Conservation (phyloP, 1,140 invertebrate species). For the Heterodera schachtii region DNA sequence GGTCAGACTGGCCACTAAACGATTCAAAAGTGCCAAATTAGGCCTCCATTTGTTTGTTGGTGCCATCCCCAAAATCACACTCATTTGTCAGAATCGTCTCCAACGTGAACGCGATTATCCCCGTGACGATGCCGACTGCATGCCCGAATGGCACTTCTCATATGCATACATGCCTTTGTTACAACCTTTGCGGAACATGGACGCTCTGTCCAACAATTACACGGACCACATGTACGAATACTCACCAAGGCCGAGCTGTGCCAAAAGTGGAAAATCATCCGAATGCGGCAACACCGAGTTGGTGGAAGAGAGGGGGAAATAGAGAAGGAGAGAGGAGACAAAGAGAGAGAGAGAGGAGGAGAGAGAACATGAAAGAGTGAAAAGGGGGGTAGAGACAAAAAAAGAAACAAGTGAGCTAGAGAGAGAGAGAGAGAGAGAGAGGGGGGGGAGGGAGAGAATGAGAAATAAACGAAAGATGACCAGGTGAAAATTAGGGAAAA, state of each 20-base stretch:
- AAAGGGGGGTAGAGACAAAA: background rate
- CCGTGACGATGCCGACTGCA: constrained; percentile 48
- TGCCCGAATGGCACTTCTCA: constrained; percentile 49
- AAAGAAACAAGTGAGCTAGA: too few species aligned
- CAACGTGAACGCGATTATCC: constrained; percentile 57
- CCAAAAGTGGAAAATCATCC: constrained; percentile 30
- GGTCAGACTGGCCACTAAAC: constrained; percentile 39
- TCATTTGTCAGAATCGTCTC: constrained; percentile 47
- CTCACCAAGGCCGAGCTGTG: constrained; percentile 55
- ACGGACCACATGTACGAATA: constrained; percentile 63
- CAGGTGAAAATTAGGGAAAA: background rate
- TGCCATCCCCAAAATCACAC: constrained; percentile 46
- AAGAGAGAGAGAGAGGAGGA: too few species aligned
- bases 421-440: too few species aligned
- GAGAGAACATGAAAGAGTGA: background rate
- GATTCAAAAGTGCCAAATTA: constrained; percentile 21
- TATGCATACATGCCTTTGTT: constrained; percentile 47
- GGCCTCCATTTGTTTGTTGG: constrained; percentile 46
- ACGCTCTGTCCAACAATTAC: constrained; percentile 63
- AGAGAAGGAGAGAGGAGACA: too few species aligned
- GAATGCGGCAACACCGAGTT: constrained; percentile 51
- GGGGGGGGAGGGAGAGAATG: background rate
- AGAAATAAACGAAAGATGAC: constrained; percentile 19
- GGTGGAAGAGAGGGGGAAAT: background rate
- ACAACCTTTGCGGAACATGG: constrained; percentile 49